Percentiles rank a stretch among this genome's conserved stretches.
phyloP scores from a whole-genome alignment of 53 echinoderm and acorn worm species.

The Temnopleurus reevesii region DNA sequence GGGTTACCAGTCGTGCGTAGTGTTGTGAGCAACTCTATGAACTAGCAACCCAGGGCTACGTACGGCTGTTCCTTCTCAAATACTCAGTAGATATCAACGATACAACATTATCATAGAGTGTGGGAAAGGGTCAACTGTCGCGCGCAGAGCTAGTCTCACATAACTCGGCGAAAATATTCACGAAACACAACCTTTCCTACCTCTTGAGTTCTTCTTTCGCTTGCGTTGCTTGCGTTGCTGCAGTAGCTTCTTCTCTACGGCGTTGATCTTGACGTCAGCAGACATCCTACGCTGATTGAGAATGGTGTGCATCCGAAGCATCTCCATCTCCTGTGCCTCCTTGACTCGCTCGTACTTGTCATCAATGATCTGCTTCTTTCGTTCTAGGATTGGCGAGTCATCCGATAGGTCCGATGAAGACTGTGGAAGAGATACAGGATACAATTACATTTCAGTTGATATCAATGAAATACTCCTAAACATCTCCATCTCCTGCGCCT shows the following conservation, averaged over 20 bases:
- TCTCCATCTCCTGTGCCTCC: constrained; percentile 67
- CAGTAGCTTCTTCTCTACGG: constrained; percentile 38
- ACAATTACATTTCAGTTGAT: too few relatives aligned
- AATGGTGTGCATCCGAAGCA: constrained; percentile 62
- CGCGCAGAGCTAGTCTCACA: too few relatives aligned
- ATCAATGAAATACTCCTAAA: too few relatives aligned
- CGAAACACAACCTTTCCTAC: background rate
- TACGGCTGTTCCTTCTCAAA: too few relatives aligned
- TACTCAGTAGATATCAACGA: too few relatives aligned
- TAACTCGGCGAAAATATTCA: too few relatives aligned
- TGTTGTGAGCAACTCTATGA: too few relatives aligned
- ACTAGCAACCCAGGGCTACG: too few relatives aligned
- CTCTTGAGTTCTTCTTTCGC: constrained; percentile 26
- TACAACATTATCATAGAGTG: too few relatives aligned
- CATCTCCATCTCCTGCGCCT: constrained; percentile 66
- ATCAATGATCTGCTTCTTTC: constrained; percentile 53
- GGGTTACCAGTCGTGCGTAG: too few relatives aligned
- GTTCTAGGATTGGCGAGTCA: constrained; percentile 38
- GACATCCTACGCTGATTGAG: constrained; percentile 75
- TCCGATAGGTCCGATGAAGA: constrained; percentile 1
- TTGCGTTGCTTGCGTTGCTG: constrained; percentile 46
- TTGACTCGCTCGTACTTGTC: constrained; percentile 71
- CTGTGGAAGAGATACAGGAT: background rate
- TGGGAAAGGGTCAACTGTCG: too few relatives aligned
- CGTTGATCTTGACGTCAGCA: constrained; percentile 61